These are phyloP conservation scores for Spongilla lacustris DNA, from an alignment of 37 sponge, comb jelly and placozoan genomes.

Conservation along the genomic window DNA sequence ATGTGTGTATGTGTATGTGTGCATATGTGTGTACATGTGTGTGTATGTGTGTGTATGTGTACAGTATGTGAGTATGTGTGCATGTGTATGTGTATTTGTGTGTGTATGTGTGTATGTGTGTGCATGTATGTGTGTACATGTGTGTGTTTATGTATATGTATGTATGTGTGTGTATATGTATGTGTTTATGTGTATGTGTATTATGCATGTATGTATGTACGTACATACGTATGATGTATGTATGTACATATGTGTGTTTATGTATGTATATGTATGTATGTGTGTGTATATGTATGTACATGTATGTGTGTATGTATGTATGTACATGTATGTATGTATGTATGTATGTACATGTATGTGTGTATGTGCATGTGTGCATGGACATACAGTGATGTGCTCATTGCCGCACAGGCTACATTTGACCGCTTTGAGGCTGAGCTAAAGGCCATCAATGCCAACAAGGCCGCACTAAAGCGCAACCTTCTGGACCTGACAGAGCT, in stretches of 20 bases:
- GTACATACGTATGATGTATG: not conserved
- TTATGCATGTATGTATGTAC: not conserved
- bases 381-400: slow-evolving; percentile 79
- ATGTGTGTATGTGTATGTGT: not conserved
- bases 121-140: not conserved
- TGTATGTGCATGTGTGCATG: slow-evolving; percentile 34
- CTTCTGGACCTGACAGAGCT: slow-evolving; percentile 93
- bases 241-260: not conserved
- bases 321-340: not conserved
- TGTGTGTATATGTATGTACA: not conserved
- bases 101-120: not conserved
- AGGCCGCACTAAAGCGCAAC: slow-evolving; percentile 91
- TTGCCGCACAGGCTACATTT: too few species aligned
- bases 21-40: not conserved
- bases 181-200: not conserved
- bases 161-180: not conserved
- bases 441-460: slow-evolving; percentile 94
- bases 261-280: not conserved
- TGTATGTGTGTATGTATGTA: not conserved
- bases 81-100: not conserved
- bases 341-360: not conserved
- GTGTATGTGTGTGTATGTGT: not conserved
- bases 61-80: not conserved
- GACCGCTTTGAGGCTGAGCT: too few species aligned
- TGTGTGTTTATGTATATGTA: not conserved